These are phyloP conservation scores for Pristionchus maxplancki DNA, from an alignment of 2,888 invertebrate genomes.

Conservation along the genomic window DNA sequence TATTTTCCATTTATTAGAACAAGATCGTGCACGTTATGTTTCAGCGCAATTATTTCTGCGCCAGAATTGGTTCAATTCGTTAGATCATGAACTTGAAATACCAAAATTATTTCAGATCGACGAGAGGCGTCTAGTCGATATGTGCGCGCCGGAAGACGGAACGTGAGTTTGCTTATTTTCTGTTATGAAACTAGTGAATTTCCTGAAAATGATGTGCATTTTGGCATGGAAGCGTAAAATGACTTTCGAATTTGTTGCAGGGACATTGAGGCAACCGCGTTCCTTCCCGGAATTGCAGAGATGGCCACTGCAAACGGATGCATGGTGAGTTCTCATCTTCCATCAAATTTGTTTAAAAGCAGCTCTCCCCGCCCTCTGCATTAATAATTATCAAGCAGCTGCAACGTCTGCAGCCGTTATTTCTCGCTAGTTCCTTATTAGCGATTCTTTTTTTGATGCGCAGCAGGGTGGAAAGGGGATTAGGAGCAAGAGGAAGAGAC, in stretches of 20 bases:
- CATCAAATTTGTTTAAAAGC: background rate
- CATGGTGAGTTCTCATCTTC: slow-evolving; percentile 55
- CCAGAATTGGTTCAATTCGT: too few species aligned
- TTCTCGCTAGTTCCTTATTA: slow-evolving; percentile 7
- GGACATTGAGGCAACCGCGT: slow-evolving; percentile 63
- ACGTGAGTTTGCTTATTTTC: background rate
- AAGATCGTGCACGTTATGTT: too few species aligned
- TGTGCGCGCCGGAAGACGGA: background rate
- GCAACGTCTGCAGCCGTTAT: background rate
- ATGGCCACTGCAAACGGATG: slow-evolving; percentile 70
- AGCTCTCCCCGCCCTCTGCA: background rate
- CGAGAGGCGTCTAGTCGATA: background rate
- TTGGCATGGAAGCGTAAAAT: too few species aligned
- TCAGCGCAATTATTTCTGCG: too few species aligned
- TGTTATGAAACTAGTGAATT: too few species aligned
- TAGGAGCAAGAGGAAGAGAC: background rate
- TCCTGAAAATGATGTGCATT: too few species aligned
- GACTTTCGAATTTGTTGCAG: slow-evolving; percentile 51
- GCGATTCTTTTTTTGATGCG: background rate
- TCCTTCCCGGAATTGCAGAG: slow-evolving; percentile 75
- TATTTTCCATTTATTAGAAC: too few species aligned
- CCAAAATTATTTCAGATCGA: background rate
- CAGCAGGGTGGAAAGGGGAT: background rate
- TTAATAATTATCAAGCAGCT: background rate
- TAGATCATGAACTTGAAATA: too few species aligned